These are phyloP conservation scores for Scaptomyza pallida DNA, from an alignment of 1,140 invertebrate genomes.

Conservation along the genomic window DNA sequence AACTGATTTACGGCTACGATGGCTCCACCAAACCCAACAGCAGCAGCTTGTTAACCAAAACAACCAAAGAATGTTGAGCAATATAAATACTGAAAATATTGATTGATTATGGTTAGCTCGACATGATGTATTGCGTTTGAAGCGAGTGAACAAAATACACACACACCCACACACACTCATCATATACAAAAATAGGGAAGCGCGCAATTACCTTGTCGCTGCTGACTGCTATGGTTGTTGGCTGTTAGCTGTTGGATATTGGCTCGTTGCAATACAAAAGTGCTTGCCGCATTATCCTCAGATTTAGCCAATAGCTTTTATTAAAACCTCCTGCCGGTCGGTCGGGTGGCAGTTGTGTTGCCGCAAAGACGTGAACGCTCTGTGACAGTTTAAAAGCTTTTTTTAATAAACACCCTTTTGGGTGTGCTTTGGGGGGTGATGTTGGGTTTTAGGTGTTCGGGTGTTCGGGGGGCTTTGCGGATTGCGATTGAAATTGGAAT, in stretches of 20 bases:
- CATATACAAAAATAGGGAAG: constrained; percentile 25
- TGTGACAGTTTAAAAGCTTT: constrained; percentile 82
- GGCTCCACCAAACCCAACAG: not conserved
- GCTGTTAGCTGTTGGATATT: constrained; percentile 3
- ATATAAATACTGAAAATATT: constrained; percentile 62
- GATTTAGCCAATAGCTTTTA: constrained; percentile 71
- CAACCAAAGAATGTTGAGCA: constrained; percentile 31
- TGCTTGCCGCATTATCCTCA: constrained; percentile 49
- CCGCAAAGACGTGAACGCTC: constrained; percentile 26
- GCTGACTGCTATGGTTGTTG: constrained; percentile 1
- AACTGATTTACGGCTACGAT: constrained; percentile 17
- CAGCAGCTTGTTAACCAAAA: constrained; percentile 14
- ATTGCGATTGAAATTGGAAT: constrained; percentile 11
- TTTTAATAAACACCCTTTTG: constrained; percentile 66
- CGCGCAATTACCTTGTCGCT: constrained; percentile 65
- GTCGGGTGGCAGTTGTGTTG: constrained; percentile 20
- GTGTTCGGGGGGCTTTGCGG: not conserved
- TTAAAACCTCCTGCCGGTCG: constrained; percentile 64
- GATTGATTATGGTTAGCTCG: constrained; percentile 67
- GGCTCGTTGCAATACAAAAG: constrained; percentile 25
- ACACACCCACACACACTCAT: too few species aligned
- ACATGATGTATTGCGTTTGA: constrained; percentile 72
- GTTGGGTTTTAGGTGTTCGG: not conserved
- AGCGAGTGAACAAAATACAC: constrained; percentile 1
- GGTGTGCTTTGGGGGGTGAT: constrained; percentile 11